Conservation (phyloP, 2,113 vertebrate genomes). For the Pituophis catenifer region DNA sequence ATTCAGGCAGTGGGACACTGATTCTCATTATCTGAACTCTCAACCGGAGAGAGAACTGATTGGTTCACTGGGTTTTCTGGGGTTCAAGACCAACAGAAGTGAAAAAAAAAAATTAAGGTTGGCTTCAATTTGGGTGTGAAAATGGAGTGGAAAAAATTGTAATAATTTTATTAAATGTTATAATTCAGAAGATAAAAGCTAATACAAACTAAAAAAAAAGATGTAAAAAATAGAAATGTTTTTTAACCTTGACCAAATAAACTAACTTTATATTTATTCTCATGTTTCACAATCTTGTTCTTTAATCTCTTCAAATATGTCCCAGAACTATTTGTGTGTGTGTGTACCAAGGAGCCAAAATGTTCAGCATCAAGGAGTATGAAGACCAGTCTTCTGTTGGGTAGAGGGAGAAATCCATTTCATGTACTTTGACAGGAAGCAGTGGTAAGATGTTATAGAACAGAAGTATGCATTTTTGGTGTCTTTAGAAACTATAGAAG, state of each 20-base stretch:
- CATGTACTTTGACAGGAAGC: not conserved
- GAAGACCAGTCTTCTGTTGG: not conserved
- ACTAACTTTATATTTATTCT: not conserved
- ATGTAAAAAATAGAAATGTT: not conserved
- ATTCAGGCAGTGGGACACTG: not conserved
- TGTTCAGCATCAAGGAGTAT: not conserved
- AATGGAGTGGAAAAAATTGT: not conserved
- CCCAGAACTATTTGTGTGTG: not conserved
- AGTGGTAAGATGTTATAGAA: not conserved
- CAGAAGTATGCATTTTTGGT: not conserved
- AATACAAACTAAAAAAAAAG: not conserved
- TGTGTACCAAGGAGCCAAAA: not conserved
- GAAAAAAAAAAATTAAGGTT: not conserved
- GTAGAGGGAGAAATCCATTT: not conserved
- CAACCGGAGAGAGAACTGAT: not conserved
- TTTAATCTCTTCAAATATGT: not conserved
- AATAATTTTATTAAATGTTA: not conserved
- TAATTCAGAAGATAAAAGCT: not conserved
- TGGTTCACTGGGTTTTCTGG: not conserved
- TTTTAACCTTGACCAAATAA: not conserved
- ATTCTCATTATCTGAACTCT: not conserved
- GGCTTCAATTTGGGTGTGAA: not conserved
- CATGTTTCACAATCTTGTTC: not conserved
- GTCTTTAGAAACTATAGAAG: not conserved
- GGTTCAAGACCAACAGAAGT: not conserved